Conservation (phyloP, 2,113 vertebrate genomes). For the Oceanites oceanicus region DNA sequence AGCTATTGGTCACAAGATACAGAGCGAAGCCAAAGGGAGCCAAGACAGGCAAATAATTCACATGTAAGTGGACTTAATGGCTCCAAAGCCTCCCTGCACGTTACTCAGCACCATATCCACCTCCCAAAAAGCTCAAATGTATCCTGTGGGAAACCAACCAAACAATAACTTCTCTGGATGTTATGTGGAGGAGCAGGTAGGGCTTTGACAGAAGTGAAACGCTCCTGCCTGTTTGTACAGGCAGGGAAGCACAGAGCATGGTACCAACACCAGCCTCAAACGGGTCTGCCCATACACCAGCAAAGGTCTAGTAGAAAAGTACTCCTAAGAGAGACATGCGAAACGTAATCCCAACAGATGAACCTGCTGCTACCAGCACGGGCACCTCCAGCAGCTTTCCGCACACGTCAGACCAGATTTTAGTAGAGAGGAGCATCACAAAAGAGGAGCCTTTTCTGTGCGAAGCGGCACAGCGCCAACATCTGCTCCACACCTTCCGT, state of each 20-base stretch:
- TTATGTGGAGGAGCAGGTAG: not conserved
- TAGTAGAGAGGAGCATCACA: not conserved
- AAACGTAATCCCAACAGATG: not conserved
- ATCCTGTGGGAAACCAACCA: not conserved
- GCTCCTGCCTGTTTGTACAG: not conserved
- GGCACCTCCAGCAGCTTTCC: not conserved
- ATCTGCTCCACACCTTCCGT: not conserved
- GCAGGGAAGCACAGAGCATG: accelerated
- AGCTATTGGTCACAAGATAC: not conserved
- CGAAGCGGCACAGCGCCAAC: not conserved
- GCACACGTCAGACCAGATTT: not conserved
- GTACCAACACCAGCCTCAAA: not conserved
- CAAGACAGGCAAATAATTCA: not conserved
- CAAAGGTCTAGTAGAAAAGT: not conserved
- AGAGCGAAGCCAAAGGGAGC: not conserved
- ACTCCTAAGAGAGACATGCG: not conserved
- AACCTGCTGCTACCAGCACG: not conserved
- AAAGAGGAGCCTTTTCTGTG: not conserved
- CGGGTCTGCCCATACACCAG: not conserved
- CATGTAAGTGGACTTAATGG: not conserved
- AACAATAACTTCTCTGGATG: not conserved
- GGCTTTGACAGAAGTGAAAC: not conserved
- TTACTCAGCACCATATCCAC: not conserved
- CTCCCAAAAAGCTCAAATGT: not conserved
- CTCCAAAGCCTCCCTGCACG: not conserved